These are phyloP conservation scores for Colistium nudipinnis DNA, from an alignment of 2,113 vertebrate genomes.

Conservation along the genomic window DNA sequence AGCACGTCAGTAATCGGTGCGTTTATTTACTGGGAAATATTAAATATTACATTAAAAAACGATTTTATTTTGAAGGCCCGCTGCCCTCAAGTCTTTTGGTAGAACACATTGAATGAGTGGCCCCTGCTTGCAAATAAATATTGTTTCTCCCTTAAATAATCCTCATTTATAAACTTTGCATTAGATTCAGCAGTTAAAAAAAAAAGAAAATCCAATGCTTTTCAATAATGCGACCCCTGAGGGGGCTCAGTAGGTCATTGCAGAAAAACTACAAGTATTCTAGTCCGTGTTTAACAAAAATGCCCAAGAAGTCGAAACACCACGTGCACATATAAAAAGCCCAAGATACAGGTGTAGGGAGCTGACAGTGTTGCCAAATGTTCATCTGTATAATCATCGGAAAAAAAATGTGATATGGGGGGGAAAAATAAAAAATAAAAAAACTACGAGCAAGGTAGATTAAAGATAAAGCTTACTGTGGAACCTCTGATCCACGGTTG, in stretches of 20 bases:
- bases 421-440: constrained; percentile 10
- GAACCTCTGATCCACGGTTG: constrained; percentile 35
- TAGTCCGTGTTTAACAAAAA: constrained; percentile 32
- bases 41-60: constrained; percentile 15
- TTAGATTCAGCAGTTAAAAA: background rate
- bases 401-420: constrained; percentile 12
- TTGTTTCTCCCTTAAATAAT: constrained; percentile 48
- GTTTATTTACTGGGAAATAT: constrained; percentile 5
- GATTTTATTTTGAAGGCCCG: constrained; percentile 14
- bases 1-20: background rate
- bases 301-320: constrained; percentile 29
- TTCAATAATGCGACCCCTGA: constrained; percentile 18
- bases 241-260: constrained; percentile 49
- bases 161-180: constrained; percentile 18
- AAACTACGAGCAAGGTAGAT: constrained; percentile 9
- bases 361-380: constrained; percentile 34
- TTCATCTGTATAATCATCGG: constrained; percentile 15
- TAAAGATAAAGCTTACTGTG: constrained; percentile 26
- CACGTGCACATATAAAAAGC: constrained; percentile 51
- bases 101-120: constrained; percentile 14
- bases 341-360: constrained; percentile 1
- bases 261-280: constrained; percentile 32
- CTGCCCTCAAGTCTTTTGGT: background rate
- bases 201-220: background rate
- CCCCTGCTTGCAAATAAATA: constrained; percentile 58